Evolutionary conservation across 2,888 invertebrate genomes (phyloP), one percentile per base, ranked within the genome.

Genomic region (Campoplex nolae): DNA sequence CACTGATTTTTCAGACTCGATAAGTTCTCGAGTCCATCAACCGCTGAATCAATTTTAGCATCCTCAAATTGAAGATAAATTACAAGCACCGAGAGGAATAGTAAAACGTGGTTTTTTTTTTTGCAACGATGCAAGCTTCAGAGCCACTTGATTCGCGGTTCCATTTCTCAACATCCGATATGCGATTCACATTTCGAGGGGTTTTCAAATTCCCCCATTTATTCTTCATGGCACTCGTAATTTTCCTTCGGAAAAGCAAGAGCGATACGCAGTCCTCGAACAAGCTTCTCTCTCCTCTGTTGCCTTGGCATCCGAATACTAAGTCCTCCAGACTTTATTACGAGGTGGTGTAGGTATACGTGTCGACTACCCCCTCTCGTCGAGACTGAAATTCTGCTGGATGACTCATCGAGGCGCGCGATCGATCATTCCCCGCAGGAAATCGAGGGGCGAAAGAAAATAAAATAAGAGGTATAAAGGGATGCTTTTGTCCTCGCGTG

Each of bases 391-490:
- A 91, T 91, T 91, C 90, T 84, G 89, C 80, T 67, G 84, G 89
- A 90, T 92, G 92, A 92, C 90, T 92, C 92, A 92, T 92, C 92
- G 88, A 71, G 74, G 70, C 84, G 88, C 84, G 88, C 84, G 89
- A 92, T 92, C 91, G 92, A 92, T 92, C 92, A 90, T 90, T 75
- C 84, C 80, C 54, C 65, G 68, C 62, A 74, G 51, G 68, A 83
- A 88, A 81, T 87, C 70, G 83, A 75, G 83, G 81, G 83, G 54
- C 16, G 65, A 81, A 58, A 70, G n/a, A 73, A 80, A 80, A 48
- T 28, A 75, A 84, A 74, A 42, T 51, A 70, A 80, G 84, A 71
- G 70, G 51, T 67, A 73, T 62, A 62, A 77, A 54, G 75, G 67
- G 77, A 81, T 81, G 71, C 38, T 32, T 48, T 38, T 32, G 32